Evolutionary conservation across 2,888 invertebrate species (phyloP), one percentile per base, ranked within the genome.

Genomic region (Drosophila formosana): DNA sequence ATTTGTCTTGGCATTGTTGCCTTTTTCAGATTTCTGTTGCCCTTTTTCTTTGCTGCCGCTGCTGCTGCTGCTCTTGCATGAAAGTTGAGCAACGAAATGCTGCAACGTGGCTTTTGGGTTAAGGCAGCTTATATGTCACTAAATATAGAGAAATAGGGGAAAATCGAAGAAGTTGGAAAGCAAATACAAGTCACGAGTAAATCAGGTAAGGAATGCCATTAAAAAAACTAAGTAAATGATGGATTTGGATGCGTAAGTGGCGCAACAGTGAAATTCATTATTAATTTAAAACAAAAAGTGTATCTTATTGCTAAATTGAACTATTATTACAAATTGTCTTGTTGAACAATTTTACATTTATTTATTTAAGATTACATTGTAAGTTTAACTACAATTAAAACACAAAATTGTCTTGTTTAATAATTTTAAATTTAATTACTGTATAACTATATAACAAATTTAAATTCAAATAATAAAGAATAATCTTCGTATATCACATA

Each of bases 1-100:
- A 84, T 84, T 84, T 88, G 84, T 84, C 87, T 78, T 86, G 72
- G 76, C 72, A 86, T 88, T 88, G 80, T 80, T 82, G 82, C 66
- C 72, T 49, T 74, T 75, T 66, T 74, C 65, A 62, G 47, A 69
- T 73, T 84, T 62, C 39, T 66, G 7, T 63, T 50, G 7, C n/a
- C 25, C 41, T n/a, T 43, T 41, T 34, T 65, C 32, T 55, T 61
- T 41, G 39, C 37, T 34, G 32, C 49, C 25, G 41, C n/a, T 41
- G 56, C 39, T 72, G 61, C 46, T 67, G 52, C 25, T 64, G 71
- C n/a, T n/a, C n/a, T 51, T 72, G 73, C 77, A 76, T 72, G 66
- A 63, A 67, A 63, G 47, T 79, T 66, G 39, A 61, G 60, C 45
- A 64, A 66, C 47, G 46, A 64, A 57, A 64, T 52, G 64, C 41